Evolutionary conservation across 2,888 invertebrate genomes (phyloP).

Genomic region (Spodoptera exigua): DNA sequence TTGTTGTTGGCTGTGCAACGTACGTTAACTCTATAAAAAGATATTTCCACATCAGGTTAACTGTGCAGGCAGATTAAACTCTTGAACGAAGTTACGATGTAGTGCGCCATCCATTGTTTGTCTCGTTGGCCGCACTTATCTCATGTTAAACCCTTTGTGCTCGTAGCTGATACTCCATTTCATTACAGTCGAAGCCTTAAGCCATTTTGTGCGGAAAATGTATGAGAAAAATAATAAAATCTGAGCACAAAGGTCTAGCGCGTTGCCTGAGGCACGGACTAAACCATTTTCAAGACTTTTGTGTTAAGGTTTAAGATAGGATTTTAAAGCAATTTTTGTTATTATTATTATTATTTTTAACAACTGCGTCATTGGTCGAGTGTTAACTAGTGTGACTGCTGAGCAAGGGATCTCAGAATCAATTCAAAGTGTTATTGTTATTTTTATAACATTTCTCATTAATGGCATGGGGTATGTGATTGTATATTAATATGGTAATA

Average conservation of each 20-base stretch:
- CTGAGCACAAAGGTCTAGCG: neutral
- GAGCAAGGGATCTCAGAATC: no score
- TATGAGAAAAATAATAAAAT: conserved; percentile 1
- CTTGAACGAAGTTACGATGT: neutral
- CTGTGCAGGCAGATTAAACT: no score
- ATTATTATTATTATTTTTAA: no score
- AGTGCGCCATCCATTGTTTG: neutral
- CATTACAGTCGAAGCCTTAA: neutral
- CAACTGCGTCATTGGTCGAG: no score
- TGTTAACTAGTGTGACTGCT: no score
- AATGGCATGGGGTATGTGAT: no score
- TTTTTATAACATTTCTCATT: no score
- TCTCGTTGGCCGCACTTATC: neutral
- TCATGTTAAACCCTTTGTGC: neutral
- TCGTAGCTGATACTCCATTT: neutral
- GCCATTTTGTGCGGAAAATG: conserved; percentile 1
- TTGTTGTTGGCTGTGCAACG: no score
- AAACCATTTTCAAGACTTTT: conserved; percentile 3
- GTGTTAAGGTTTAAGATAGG: neutral
- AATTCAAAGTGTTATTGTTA: no score
- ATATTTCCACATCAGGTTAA: no score
- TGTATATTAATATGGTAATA: no score
- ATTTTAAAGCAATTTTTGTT: neutral
- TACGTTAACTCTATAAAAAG: no score
- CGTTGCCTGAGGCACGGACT: neutral